phyloP scores from a whole-genome alignment of 1,140 invertebrate genomes.

The Yoshiicerus persimilis region DNA sequence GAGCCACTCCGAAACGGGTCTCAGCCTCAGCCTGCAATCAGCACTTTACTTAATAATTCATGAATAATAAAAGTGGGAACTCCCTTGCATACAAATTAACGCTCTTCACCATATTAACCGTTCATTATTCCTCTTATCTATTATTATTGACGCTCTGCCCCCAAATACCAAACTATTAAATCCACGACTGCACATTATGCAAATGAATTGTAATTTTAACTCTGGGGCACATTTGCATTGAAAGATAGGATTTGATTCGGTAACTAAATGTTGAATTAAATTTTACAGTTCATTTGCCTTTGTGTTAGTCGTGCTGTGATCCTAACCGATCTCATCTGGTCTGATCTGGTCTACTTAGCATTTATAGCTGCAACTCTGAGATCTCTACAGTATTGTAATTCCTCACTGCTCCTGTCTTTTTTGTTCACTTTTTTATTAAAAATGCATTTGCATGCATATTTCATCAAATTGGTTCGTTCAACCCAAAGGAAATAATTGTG shows the following conservation, averaged over 20 bases:
- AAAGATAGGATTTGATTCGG: background rate
- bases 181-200: background rate
- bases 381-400: too few relatives aligned
- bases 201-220: background rate
- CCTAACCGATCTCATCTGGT: background rate
- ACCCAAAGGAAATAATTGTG: too few relatives aligned
- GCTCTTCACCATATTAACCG: background rate
- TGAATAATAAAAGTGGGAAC: background rate
- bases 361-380: too few relatives aligned
- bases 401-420: too few relatives aligned
- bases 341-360: background rate
- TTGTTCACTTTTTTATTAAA: too few relatives aligned
- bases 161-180: background rate
- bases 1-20: conserved; percentile 78
- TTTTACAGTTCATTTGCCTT: background rate
- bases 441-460: too few relatives aligned
- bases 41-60: background rate
- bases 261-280: background rate
- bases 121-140: background rate
- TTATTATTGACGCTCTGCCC: background rate
- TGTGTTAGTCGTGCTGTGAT: background rate
- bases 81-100: background rate
- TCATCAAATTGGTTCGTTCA: too few relatives aligned
- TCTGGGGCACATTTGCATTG: background rate
- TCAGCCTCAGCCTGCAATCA: conserved; percentile 63